Evolutionary conservation across 2,113 vertebrate genomes (phyloP).

Genomic region (Stomatorhinus ivindoensis): DNA sequence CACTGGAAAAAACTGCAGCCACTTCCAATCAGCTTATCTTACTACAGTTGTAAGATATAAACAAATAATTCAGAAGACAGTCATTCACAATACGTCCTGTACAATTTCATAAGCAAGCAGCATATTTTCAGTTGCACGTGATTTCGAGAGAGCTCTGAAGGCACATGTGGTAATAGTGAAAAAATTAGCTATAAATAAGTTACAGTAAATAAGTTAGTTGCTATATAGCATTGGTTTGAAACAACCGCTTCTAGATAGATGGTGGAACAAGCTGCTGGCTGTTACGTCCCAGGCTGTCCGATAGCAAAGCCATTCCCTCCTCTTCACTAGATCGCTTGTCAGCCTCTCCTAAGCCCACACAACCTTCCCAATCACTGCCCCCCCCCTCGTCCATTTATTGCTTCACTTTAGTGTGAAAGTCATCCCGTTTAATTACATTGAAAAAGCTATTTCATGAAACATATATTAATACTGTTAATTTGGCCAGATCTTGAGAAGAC

Average conservation of each 20-base stretch:
- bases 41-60: not conserved
- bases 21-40: not conserved
- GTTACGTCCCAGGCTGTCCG: not conserved
- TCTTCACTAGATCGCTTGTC: not conserved
- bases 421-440: not conserved
- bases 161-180: conserved; percentile 42
- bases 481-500: not conserved
- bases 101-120: conserved; percentile 5
- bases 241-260: not conserved
- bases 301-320: conserved; percentile 14
- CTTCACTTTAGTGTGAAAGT: not conserved
- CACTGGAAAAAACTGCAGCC: conserved; percentile 4
- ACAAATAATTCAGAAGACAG: not conserved
- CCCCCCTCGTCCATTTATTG: not conserved
- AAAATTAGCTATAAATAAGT: conserved; percentile 42
- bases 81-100: conserved; percentile 12
- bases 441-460: conserved; percentile 5
- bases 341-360: not conserved
- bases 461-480: conserved; percentile 10
- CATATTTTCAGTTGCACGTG: conserved; percentile 37
- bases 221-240: conserved; percentile 34
- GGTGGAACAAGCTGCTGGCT: not conserved
- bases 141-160: conserved; percentile 35
- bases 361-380: not conserved
- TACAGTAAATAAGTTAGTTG: conserved; percentile 48